Conservation (phyloP, 2,888 invertebrate genomes). For the Artemia sinica region DNA sequence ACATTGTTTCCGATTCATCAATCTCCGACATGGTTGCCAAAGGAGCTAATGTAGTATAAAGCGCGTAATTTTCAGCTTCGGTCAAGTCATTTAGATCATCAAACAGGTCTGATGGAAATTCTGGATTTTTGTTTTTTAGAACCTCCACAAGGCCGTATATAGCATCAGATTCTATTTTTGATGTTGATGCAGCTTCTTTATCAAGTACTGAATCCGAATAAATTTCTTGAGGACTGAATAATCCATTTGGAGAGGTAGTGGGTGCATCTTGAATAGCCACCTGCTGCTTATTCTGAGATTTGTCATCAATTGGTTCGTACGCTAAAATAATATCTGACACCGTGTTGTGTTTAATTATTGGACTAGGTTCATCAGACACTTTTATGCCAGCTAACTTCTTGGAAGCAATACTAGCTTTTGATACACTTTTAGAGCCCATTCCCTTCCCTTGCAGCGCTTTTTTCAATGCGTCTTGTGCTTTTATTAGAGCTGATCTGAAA, state of each 20-base stretch:
- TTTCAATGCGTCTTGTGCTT: constrained; percentile 19
- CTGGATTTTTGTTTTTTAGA: constrained; percentile 19
- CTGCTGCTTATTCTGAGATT: neutral
- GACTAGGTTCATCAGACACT: neutral
- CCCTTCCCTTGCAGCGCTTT: constrained; percentile 17
- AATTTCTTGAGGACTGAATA: no score
- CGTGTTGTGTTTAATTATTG: no score
- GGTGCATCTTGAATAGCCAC: neutral
- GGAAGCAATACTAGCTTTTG: neutral
- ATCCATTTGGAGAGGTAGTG: constrained; percentile 17
- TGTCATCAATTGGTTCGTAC: neutral
- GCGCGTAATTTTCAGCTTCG: constrained; percentile 69
- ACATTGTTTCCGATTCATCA: constrained; percentile 44
- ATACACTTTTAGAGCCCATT: neutral
- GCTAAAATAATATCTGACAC: neutral
- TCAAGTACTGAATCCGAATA: neutral
- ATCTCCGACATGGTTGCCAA: constrained; percentile 71
- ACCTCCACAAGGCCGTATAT: constrained; percentile 14
- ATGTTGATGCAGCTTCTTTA: constrained; percentile 19
- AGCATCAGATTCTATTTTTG: constrained; percentile 26
- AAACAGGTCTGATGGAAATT: constrained; percentile 9
- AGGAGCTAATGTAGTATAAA: constrained; percentile 69
- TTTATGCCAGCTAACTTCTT: neutral
- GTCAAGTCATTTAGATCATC: constrained; percentile 44
- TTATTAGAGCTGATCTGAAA: constrained; percentile 17